Percentiles rank a stretch among this genome's conserved stretches.
Conservation (phyloP, 2,797 vertebrate genomes). For the Crenichthys baileyi region DNA sequence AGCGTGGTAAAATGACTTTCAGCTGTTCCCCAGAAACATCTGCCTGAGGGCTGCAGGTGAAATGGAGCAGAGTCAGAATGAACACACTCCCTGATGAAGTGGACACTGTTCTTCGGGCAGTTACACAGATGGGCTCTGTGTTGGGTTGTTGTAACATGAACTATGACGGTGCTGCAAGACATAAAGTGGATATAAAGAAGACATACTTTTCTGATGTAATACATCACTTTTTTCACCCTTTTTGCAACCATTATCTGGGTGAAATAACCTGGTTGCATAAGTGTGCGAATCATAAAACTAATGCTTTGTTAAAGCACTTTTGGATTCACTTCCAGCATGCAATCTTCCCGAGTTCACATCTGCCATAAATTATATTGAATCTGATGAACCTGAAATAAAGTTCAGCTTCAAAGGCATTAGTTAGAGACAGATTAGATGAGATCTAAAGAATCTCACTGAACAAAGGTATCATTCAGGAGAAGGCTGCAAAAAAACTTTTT, state of each 20-base stretch:
- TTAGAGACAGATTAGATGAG: background rate
- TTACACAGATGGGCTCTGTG: background rate
- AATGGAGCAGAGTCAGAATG: slow-evolving; percentile 17
- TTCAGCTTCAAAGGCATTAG: background rate
- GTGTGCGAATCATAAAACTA: background rate
- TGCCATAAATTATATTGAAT: background rate
- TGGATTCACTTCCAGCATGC: background rate
- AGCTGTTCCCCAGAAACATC: slow-evolving; percentile 38
- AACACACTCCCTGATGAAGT: slow-evolving; percentile 14
- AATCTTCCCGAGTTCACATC: background rate
- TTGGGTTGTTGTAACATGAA: background rate
- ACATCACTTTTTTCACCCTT: background rate
- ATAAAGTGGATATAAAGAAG: background rate
- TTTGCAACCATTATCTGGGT: background rate
- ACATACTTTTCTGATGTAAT: background rate
- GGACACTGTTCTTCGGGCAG: slow-evolving; percentile 6
- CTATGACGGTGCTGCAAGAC: background rate
- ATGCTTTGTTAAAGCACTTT: background rate
- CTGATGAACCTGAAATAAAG: background rate
- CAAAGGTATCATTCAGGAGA: background rate
- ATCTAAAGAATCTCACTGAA: background rate
- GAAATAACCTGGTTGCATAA: background rate
- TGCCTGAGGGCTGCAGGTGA: slow-evolving; percentile 33
- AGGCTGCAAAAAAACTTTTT: background rate
- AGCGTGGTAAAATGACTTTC: slow-evolving; percentile 18